These are phyloP conservation scores for Clangula hyemalis DNA, from an alignment of 2,797 vertebrate genomes.

Conservation along the genomic window DNA sequence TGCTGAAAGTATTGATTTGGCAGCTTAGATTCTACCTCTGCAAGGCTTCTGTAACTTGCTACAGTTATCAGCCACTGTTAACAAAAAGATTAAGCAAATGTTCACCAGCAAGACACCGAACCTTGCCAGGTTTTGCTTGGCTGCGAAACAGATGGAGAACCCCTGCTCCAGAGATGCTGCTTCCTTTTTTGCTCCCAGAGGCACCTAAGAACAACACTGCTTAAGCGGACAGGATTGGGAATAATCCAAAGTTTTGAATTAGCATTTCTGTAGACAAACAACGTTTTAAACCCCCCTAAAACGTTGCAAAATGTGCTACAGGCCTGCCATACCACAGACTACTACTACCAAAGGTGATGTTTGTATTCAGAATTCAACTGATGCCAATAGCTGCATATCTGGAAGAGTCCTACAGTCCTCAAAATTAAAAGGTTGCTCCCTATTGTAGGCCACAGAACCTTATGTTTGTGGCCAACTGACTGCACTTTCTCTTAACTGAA, in stretches of 20 bases:
- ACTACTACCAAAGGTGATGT: background rate
- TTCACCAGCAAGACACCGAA: background rate
- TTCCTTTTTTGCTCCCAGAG: background rate
- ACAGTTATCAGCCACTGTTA: background rate
- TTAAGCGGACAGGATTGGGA: background rate
- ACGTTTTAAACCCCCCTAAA: background rate
- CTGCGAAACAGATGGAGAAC: background rate
- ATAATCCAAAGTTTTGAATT: background rate
- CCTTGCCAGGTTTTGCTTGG: background rate
- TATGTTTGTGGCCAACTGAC: accelerated
- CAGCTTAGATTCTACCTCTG: background rate
- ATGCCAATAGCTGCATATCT: background rate
- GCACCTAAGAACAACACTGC: background rate
- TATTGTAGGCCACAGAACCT: background rate
- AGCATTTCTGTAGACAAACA: background rate
- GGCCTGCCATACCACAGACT: background rate
- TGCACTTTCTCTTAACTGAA: background rate
- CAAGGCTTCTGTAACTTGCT: background rate
- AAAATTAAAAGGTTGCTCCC: background rate
- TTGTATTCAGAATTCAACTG: background rate
- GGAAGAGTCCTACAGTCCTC: background rate
- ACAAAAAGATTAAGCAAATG: background rate
- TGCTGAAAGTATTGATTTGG: background rate
- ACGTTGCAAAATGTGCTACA: background rate
- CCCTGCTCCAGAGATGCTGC: background rate